Conservation (phyloP, 1,140 invertebrate genomes). For the Aphis craccivora region DNA sequence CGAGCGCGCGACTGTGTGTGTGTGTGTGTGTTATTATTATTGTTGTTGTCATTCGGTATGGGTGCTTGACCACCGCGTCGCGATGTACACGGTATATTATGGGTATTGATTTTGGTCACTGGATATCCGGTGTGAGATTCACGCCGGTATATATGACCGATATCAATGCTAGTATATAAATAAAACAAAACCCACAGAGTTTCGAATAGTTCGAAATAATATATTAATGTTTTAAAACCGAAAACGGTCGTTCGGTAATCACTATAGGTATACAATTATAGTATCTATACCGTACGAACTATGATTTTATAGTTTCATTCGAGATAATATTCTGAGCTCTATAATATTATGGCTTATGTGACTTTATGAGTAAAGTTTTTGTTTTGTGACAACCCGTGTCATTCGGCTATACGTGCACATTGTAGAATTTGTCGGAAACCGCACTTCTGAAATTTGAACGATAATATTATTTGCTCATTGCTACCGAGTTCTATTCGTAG, state of each 20-base stretch:
- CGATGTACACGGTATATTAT: neutral
- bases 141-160: neutral
- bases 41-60: neutral
- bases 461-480: neutral
- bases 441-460: neutral
- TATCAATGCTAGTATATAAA: neutral
- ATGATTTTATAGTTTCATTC: too few species aligned
- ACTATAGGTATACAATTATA: too few species aligned
- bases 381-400: too few species aligned
- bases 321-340: too few species aligned
- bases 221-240: neutral
- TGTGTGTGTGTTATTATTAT: neutral
- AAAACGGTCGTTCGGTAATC: too few species aligned
- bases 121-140: neutral
- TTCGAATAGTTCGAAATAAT: neutral
- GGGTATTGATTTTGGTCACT: conserved; percentile 26
- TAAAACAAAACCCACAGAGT: neutral
- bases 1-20: neutral
- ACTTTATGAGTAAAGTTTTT: too few species aligned
- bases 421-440: neutral
- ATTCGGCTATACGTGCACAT: neutral
- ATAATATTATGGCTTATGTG: too few species aligned
- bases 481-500: neutral
- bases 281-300: too few species aligned
- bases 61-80: neutral